Base-by-base conservation (phyloP, 2,888 invertebrate genomes). In the Drosophila pegasa region DNA sequence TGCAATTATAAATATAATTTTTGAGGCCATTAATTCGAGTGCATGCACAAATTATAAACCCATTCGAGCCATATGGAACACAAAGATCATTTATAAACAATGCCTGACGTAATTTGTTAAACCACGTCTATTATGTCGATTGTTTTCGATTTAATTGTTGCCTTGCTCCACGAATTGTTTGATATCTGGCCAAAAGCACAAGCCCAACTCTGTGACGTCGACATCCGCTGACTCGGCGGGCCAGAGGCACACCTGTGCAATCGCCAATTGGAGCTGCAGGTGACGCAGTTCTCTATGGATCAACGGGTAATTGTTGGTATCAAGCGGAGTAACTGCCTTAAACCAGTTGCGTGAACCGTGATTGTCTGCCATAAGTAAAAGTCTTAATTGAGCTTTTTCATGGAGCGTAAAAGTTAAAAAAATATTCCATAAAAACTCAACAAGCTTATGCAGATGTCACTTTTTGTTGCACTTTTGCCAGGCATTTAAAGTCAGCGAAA, bases 171-270 rank as follows among this genome's bases (percentile, higher is more conserved):
- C 55, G 10, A 27, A 16, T 45, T 27, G 45, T 45, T 40, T 41
- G 55, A 61, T 25, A 50, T 35, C 38, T 25, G 29, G n/a, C 3
- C 37, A 37, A 41, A 14, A 40, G 52, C 1, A 56, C 41, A 60
- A 51, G 41, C 40, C 35, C 27, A 62, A 52, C 47, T 63, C 52
- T 58, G 50, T 73, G 63, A 60, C 56, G 69, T 64, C 22, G 48
- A 52, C 41, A 63, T 63, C 54, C 59, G 60, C 45, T 18, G 10
- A 31, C n/a, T 41, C 14, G 37, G 16, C 10, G 38, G 43, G 9
- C 6, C 2, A 12, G n/a, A 22, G 68, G 59, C 71, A 64, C 83
- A 83, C 83, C 83, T 85, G 83, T 80, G 60, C 71, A 82, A 78
- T 80, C 70, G 77, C 20, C 70, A 67, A 57, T 62, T 68, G 56